Evolutionary conservation across 2,888 invertebrate genomes (phyloP).

Genomic region (Noctua pronuba): DNA sequence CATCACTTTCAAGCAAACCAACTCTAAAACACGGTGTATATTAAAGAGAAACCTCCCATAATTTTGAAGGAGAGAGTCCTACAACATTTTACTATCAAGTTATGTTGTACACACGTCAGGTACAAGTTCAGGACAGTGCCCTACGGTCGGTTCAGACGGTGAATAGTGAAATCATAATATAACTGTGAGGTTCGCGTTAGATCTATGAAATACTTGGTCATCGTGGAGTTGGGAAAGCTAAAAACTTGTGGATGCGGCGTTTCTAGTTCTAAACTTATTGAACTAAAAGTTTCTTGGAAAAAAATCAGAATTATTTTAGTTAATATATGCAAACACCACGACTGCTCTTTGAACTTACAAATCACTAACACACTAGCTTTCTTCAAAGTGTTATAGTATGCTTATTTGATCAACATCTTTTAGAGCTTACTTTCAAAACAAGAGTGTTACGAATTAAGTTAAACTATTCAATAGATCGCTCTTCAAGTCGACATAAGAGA

Average conservation of each 20-base stretch:
- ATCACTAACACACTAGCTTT: too few species aligned
- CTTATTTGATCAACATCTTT: too few species aligned
- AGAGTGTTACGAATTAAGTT: too few species aligned
- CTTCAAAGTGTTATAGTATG: too few species aligned
- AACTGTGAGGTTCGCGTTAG: slow-evolving; percentile 47
- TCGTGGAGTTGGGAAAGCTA: background rate
- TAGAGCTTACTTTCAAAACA: too few species aligned
- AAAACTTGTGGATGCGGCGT: slow-evolving; percentile 14
- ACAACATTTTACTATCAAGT: slow-evolving; percentile 29
- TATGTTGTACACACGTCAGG: slow-evolving; percentile 37
- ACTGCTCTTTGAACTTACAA: too few species aligned
- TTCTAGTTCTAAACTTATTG: too few species aligned
- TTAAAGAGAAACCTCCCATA: slow-evolving; percentile 46
- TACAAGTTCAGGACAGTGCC: slow-evolving; percentile 43
- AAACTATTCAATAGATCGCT: too few species aligned
- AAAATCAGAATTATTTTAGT: too few species aligned
- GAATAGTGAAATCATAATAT: slow-evolving; percentile 58
- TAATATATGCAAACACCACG: too few species aligned
- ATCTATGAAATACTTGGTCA: slow-evolving; percentile 44
- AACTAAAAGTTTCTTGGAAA: too few species aligned
- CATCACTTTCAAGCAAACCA: slow-evolving; percentile 14
- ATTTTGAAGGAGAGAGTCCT: slow-evolving; percentile 47
- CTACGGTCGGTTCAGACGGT: slow-evolving; percentile 29
- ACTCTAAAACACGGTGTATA: slow-evolving; percentile 5
- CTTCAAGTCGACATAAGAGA: background rate